A percentile compares a stretch with the other conserved stretches of the same genome.
Evolutionary conservation across 2,888 invertebrate genomes (phyloP).

Genomic region (Linhomoeus sp.): DNA sequence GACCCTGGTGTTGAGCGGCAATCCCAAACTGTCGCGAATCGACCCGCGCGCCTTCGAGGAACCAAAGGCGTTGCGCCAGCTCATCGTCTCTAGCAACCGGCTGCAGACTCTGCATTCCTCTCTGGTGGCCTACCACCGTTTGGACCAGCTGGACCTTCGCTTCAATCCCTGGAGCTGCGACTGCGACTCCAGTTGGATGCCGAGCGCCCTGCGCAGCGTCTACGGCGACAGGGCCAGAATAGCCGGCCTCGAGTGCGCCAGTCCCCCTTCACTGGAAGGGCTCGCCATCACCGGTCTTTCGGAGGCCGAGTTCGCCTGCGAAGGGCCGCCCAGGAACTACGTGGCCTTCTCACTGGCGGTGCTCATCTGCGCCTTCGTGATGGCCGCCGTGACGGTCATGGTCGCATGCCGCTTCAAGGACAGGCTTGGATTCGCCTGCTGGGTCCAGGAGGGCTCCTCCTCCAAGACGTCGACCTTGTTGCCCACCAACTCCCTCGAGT

Average conservation of each 20-base stretch:
- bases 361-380: no score
- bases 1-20: constrained; percentile 1
- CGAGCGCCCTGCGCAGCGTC: background rate
- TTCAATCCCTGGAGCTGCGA: constrained; percentile 5
- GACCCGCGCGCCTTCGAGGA: constrained; percentile 3
- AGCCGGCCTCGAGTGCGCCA: background rate
- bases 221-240: background rate
- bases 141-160: constrained; percentile 1
- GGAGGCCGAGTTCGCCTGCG: no score
- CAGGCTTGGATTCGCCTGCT: no score
- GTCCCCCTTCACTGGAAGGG: background rate
- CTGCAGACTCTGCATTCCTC: background rate
- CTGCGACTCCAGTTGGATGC: background rate
- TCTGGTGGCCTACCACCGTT: background rate
- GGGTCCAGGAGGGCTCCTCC: no score
- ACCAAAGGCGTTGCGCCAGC: background rate
- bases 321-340: no score
- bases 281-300: no score
- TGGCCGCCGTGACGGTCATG: no score
- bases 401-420: no score
- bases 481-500: no score
- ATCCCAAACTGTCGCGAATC: background rate
- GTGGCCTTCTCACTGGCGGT: no score
- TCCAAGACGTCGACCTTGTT: no score
- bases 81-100: constrained; percentile 2